These are phyloP conservation scores for Nipponacmea schrenckii DNA, from an alignment of 2,888 invertebrate species.

Conservation along the genomic window DNA sequence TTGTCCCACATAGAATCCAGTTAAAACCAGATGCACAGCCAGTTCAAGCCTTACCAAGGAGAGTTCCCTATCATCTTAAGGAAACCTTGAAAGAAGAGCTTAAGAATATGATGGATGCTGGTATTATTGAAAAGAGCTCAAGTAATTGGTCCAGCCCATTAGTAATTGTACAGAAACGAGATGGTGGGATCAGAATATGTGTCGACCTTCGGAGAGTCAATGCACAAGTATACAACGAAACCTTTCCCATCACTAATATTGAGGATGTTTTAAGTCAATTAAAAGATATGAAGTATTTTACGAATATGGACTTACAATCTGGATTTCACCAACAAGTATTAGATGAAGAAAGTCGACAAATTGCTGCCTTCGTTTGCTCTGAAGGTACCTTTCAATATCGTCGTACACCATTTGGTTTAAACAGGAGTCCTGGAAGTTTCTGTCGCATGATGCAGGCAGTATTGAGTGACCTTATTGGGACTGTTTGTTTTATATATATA, in stretches of 20 bases:
- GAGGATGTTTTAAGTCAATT: not conserved
- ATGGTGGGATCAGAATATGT: constrained; percentile 3
- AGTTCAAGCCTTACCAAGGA: not conserved
- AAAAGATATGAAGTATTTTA: not conserved
- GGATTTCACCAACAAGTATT: not conserved
- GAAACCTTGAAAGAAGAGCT: not conserved
- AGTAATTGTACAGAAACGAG: not conserved
- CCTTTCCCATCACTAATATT: not conserved
- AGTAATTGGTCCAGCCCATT: constrained; percentile 1
- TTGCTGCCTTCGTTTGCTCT: not conserved
- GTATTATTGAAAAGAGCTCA: not conserved
- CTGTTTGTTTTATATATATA: not conserved
- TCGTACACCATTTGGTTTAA: constrained; percentile 2
- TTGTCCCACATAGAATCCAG: not conserved
- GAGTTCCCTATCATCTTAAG: not conserved
- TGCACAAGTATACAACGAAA: not conserved
- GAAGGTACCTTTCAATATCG: constrained; percentile 1
- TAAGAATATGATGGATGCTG: not conserved
- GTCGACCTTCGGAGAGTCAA: not conserved
- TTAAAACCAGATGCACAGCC: not conserved
- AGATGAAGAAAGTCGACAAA: not conserved
- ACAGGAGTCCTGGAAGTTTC: not conserved
- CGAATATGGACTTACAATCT: not conserved
- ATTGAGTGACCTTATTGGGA: not conserved
- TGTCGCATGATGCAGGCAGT: not conserved